Conservation (phyloP, 2,888 invertebrate species). For the Drosophila pegasa region DNA sequence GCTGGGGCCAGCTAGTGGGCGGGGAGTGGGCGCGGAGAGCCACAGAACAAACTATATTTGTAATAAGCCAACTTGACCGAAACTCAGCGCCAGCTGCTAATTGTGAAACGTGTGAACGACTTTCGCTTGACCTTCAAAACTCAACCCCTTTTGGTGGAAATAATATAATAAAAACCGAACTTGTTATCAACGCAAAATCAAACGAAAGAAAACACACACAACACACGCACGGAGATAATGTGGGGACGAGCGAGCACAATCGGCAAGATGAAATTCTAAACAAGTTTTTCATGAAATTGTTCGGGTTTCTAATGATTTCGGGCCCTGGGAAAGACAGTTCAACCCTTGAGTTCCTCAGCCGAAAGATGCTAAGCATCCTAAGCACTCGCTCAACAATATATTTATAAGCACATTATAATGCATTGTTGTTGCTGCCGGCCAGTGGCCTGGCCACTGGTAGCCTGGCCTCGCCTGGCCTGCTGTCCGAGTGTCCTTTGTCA, state of each 20-base stretch:
- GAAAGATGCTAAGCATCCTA: conserved; percentile 53
- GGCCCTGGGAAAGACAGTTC: conserved; percentile 62
- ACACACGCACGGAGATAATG: conserved; percentile 18
- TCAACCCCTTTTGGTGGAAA: neutral
- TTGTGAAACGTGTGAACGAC: conserved; percentile 77
- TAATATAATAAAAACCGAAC: conserved; percentile 53
- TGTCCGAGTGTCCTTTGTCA: conserved; percentile 70
- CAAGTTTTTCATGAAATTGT: conserved; percentile 60
- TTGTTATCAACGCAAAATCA: conserved; percentile 74
- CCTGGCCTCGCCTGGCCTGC: conserved; percentile 2
- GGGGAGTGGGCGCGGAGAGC: conserved; percentile 3
- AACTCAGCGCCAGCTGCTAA: conserved; percentile 72
- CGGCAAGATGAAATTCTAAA: conserved; percentile 57
- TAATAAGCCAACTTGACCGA: conserved; percentile 33
- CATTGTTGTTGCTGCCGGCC: conserved; percentile 58
- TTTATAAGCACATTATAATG: conserved; percentile 80
- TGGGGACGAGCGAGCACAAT: conserved; percentile 18
- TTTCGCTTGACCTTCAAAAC: conserved; percentile 68
- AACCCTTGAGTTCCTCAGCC: conserved; percentile 59
- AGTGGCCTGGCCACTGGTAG: neutral
- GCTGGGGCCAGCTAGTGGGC: too few relatives aligned
- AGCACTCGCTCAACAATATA: conserved; percentile 47
- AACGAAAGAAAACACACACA: too few relatives aligned
- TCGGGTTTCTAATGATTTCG: conserved; percentile 34
- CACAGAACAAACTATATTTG: conserved; percentile 17